Percentiles rank a stretch among this genome's conserved stretches.
Conservation (phyloP, 2,797 vertebrate species). For the Neomorphus geoffroyi region DNA sequence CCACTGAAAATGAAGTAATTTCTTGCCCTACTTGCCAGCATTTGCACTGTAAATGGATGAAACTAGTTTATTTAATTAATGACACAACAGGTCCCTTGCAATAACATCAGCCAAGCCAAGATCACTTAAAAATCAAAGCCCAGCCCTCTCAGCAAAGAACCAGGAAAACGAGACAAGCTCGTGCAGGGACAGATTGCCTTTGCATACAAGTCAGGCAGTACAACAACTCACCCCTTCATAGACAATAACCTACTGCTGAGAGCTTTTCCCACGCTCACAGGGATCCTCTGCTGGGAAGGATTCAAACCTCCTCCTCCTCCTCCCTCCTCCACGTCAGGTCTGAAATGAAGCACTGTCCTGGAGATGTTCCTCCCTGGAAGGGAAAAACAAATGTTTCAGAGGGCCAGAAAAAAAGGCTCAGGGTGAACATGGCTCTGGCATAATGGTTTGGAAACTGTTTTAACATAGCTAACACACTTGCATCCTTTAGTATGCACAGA, state of each 20-base stretch:
- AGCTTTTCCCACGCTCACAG: background rate
- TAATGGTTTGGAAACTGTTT: background rate
- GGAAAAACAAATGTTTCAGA: background rate
- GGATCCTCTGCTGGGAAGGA: background rate
- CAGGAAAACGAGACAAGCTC: background rate
- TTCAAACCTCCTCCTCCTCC: background rate
- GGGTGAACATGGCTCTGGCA: background rate
- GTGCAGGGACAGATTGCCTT: background rate
- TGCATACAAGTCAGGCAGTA: background rate
- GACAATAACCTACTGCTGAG: background rate
- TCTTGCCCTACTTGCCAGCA: background rate
- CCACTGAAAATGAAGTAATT: background rate
- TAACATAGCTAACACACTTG: background rate
- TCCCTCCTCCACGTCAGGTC: background rate
- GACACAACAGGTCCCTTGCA: background rate
- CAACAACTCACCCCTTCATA: background rate
- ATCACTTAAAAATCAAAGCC: constrained; percentile 5
- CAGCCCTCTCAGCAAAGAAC: background rate
- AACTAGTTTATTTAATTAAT: background rate
- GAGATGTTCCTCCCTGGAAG: background rate
- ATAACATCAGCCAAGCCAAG: background rate
- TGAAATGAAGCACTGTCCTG: background rate
- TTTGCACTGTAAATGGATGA: background rate
- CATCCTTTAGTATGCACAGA: background rate
- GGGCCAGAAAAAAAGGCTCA: background rate